These are phyloP conservation scores for Brachyistius frenatus DNA, from an alignment of 2,113 vertebrate species.

Conservation along the genomic window DNA sequence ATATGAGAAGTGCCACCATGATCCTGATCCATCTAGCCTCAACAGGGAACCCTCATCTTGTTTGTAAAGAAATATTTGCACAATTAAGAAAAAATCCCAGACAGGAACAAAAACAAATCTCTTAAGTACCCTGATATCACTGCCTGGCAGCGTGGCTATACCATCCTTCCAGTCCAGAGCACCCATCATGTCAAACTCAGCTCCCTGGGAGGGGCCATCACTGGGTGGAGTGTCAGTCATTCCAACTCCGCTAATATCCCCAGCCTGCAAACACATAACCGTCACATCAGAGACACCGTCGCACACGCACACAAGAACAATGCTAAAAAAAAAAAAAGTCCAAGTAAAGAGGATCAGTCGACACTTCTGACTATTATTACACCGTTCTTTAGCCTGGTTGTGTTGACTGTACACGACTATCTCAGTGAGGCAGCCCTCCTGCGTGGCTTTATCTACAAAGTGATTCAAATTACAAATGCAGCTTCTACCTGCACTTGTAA, in stretches of 20 bases:
- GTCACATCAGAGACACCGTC: not conserved
- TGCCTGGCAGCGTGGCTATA: slow-evolving; percentile 96
- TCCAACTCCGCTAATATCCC: slow-evolving; percentile 63
- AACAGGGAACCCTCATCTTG: too few species aligned
- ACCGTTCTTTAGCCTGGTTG: too few species aligned
- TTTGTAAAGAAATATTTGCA: slow-evolving; percentile 11
- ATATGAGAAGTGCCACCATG: too few species aligned
- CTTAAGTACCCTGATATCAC: slow-evolving; percentile 90
- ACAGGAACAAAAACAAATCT: not conserved
- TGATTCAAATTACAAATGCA: slow-evolving; percentile 27
- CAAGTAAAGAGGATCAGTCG: not conserved
- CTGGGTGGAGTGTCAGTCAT: slow-evolving; percentile 86
- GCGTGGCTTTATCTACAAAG: slow-evolving; percentile 3
- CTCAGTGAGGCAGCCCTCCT: too few species aligned
- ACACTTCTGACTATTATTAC: not conserved
- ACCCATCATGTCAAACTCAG: slow-evolving; percentile 96
- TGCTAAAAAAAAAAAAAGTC: too few species aligned
- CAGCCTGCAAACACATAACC: slow-evolving; percentile 50
- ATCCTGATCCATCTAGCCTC: too few species aligned
- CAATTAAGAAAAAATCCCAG: not conserved
- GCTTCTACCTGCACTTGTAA: slow-evolving; percentile 66
- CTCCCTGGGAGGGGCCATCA: slow-evolving; percentile 82
- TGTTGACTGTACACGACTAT: too few species aligned
- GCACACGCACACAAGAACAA: not conserved
- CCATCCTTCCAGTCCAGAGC: slow-evolving; percentile 99